Evolutionary conservation across 2,113 vertebrate genomes (phyloP).

Genomic region (Isichthys henryi): DNA sequence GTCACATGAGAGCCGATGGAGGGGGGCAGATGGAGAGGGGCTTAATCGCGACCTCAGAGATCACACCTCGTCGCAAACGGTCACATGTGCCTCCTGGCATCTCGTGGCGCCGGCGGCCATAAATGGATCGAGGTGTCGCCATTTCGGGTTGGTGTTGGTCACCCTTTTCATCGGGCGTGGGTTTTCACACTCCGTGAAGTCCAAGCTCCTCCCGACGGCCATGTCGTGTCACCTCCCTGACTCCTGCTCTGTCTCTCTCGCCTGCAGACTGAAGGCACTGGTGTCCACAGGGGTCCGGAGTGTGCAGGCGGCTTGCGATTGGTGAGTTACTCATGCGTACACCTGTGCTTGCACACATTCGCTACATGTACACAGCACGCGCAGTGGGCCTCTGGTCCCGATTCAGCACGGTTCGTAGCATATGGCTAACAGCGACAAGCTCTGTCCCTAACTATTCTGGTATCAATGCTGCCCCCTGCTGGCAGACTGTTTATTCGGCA

Average conservation of each 20-base stretch:
- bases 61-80: background rate
- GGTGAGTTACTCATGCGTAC: slow-evolving; percentile 66
- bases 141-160: background rate
- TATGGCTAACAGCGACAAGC: background rate
- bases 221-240: background rate
- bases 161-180: background rate
- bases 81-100: background rate
- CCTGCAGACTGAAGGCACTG: slow-evolving; percentile 83
- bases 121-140: background rate
- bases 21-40: background rate
- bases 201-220: background rate
- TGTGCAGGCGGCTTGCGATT: slow-evolving; percentile 95
- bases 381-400: background rate
- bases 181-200: background rate
- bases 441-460: background rate
- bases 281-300: slow-evolving; percentile 92
- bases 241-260: slow-evolving; percentile 15
- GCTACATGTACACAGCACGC: background rate
- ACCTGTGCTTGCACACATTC: background rate
- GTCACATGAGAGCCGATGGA: background rate
- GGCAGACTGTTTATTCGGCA: background rate
- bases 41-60: background rate
- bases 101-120: background rate
- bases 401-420: background rate
- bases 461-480: slow-evolving; percentile 28